Conservation (phyloP, 2,888 invertebrate genomes). For the Parascotia fuliginaria region DNA sequence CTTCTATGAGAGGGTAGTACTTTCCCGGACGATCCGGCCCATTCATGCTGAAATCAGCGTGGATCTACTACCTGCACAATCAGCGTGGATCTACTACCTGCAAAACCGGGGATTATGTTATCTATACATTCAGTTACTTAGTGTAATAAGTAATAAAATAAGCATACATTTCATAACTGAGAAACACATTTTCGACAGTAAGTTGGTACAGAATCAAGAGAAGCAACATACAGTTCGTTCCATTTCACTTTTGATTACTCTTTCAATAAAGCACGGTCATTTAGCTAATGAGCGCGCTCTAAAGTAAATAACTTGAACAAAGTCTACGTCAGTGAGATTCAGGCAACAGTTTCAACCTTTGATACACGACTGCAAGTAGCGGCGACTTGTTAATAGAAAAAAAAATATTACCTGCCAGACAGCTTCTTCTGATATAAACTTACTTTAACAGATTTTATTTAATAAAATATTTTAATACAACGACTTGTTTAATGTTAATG, state of each 20-base stretch:
- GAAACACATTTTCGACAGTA: conserved; percentile 17
- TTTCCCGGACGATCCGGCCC: too few relatives aligned
- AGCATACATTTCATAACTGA: conserved; percentile 5
- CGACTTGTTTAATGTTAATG: not conserved
- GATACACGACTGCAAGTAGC: conserved; percentile 57
- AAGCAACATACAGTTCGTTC: conserved; percentile 36
- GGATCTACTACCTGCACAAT: too few relatives aligned
- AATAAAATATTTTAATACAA: conserved; percentile 12
- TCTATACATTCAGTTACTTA: too few relatives aligned
- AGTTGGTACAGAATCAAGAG: conserved; percentile 28
- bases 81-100: too few relatives aligned
- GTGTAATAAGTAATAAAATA: too few relatives aligned
- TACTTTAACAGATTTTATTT: conserved; percentile 20
- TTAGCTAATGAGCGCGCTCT: conserved; percentile 80
- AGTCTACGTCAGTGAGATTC: conserved; percentile 73
- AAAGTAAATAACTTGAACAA: conserved; percentile 79
- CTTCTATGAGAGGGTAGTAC: too few relatives aligned
- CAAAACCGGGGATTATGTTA: too few relatives aligned
- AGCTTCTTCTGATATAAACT: conserved; percentile 33
- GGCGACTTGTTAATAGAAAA: conserved; percentile 57
- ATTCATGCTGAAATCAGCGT: too few relatives aligned
- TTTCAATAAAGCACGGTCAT: conserved; percentile 78
- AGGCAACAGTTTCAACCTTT: conserved; percentile 65
- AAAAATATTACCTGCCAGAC: conserved; percentile 52
- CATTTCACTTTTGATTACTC: conserved; percentile 65